Percentiles rank a stretch among this genome's conserved stretches.
These are phyloP conservation scores for Oreocharis arfaki DNA, from an alignment of 2,113 vertebrate genomes.

Conservation along the genomic window DNA sequence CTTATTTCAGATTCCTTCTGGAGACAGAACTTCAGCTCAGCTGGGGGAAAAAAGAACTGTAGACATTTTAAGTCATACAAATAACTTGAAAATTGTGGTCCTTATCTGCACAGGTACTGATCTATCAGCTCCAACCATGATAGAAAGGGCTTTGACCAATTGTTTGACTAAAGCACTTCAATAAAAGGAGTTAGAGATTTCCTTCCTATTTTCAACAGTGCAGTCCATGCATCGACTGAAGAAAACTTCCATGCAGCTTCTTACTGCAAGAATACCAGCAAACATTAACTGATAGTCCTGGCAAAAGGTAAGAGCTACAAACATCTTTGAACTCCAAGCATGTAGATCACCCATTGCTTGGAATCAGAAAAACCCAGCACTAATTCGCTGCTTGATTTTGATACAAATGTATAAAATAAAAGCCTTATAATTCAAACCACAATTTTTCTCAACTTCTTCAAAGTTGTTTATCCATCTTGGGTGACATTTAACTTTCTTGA, in stretches of 20 bases:
- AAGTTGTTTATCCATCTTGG: background rate
- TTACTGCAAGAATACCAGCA: background rate
- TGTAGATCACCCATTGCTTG: background rate
- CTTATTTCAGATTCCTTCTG: background rate
- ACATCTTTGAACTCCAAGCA: background rate
- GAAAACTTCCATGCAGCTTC: background rate
- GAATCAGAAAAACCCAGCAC: background rate
- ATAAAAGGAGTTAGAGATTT: background rate
- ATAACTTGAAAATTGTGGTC: background rate
- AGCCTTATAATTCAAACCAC: background rate
- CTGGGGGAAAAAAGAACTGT: background rate
- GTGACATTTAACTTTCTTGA: background rate
- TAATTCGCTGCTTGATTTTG: background rate
- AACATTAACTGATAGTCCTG: background rate
- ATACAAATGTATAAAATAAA: background rate
- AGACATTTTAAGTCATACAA: background rate
- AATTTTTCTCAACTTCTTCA: background rate
- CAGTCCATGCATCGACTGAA: fast-evolving
- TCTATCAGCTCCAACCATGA: background rate
- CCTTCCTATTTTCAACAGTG: background rate
- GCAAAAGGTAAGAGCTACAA: background rate
- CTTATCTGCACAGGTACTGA: background rate
- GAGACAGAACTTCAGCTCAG: background rate
- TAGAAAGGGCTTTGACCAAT: background rate
- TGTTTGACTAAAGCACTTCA: background rate